phyloP scores from a whole-genome alignment of 2,797 vertebrate species.

The Meriones psammophilus region DNA sequence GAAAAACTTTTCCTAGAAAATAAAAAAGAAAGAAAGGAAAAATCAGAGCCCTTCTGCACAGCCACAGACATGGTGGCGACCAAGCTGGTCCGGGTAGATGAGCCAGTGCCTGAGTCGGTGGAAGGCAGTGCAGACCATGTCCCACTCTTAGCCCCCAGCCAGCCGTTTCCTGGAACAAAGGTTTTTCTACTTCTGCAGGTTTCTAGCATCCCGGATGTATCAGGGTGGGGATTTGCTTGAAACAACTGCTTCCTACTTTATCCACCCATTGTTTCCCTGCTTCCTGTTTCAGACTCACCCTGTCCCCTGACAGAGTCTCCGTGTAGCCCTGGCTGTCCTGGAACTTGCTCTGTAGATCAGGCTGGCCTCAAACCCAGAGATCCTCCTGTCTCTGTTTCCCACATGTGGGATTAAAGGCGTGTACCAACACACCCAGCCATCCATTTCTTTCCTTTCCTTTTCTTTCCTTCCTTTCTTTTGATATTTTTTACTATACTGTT shows the following conservation, averaged over 20 bases:
- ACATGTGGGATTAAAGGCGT: background rate
- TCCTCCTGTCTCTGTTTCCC: background rate
- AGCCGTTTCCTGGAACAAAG: background rate
- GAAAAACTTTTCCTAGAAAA: background rate
- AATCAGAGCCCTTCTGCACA: background rate
- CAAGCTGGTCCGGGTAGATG: background rate
- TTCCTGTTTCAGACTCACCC: background rate
- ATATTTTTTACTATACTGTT: background rate
- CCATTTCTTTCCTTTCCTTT: background rate
- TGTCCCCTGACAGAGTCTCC: background rate
- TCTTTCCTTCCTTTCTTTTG: background rate
- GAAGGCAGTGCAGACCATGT: background rate
- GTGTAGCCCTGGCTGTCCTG: background rate
- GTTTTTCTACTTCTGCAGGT: background rate
- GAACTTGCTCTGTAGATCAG: background rate
- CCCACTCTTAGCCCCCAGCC: too few species aligned
- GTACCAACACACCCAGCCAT: too few species aligned
- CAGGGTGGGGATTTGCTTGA: background rate
- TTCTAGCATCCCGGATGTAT: background rate
- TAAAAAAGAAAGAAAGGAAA: background rate
- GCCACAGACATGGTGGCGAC: too few species aligned
- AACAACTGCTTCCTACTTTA: background rate
- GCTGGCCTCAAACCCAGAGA: background rate
- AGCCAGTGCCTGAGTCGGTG: too few species aligned
- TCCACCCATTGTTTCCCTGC: background rate